phyloP scores from a whole-genome alignment of 2,888 invertebrate species.

The Deladenus siricidicola region DNA sequence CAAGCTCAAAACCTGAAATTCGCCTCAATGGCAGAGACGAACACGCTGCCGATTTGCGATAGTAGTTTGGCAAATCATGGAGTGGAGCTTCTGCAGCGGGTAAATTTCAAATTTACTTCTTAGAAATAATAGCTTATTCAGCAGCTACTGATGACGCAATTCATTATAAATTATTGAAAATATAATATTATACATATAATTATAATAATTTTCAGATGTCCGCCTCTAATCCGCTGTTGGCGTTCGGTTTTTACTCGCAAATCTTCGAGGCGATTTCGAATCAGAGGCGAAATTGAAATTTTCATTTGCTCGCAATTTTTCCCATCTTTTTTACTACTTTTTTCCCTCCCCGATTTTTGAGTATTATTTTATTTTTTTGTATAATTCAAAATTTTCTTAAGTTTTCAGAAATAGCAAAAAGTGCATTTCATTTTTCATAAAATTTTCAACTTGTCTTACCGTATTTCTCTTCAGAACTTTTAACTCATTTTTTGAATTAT shows the following conservation, averaged over 20 bases:
- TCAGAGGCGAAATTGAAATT: too few relatives aligned
- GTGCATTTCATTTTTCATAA: too few relatives aligned
- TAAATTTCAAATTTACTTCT: conserved; percentile 8
- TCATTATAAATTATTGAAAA: background rate
- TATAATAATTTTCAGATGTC: conserved; percentile 9
- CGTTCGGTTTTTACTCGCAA: conserved; percentile 24
- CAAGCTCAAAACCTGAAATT: background rate
- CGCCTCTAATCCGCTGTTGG: conserved; percentile 19
- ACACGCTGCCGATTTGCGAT: background rate
- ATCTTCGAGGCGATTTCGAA: too few relatives aligned
- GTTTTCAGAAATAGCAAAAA: too few relatives aligned
- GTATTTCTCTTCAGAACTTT: too few relatives aligned
- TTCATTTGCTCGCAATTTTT: too few relatives aligned
- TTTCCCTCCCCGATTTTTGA: too few relatives aligned
- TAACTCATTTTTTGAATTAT: too few relatives aligned
- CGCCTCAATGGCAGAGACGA: background rate
- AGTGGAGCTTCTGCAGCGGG: conserved; percentile 12
- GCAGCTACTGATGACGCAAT: background rate
- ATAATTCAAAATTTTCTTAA: too few relatives aligned
- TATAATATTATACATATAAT: background rate
- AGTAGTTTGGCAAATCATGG: background rate
- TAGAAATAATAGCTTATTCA: background rate
- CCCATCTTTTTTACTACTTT: too few relatives aligned
- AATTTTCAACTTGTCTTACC: too few relatives aligned
- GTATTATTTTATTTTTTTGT: too few relatives aligned